Conservation (phyloP, 2,888 invertebrate species). For the Peribatodes rhomboidaria region DNA sequence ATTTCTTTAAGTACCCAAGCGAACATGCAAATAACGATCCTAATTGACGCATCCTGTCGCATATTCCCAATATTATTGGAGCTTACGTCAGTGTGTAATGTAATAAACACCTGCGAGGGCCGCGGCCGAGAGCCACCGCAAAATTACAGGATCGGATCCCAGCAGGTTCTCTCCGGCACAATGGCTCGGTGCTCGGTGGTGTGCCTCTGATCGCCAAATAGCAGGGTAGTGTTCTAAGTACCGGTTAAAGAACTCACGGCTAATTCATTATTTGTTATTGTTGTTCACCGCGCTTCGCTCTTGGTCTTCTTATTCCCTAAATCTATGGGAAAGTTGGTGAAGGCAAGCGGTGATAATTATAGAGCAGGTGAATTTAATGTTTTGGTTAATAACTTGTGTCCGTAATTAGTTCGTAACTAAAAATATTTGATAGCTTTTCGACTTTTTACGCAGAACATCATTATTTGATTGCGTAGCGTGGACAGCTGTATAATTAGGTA, state of each 20-base stretch:
- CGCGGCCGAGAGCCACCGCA: conserved; percentile 67
- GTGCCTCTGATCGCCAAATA: conserved; percentile 78
- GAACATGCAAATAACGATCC: conserved; percentile 44
- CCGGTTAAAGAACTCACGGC: conserved; percentile 60
- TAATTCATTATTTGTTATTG: conserved; percentile 41
- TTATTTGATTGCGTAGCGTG: too few relatives aligned
- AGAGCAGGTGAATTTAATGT: conserved; percentile 6
- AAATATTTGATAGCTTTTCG: background rate
- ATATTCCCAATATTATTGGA: conserved; percentile 57
- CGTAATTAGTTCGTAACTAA: background rate
- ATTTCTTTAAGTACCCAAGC: conserved; percentile 36
- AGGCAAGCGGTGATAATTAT: conserved; percentile 18
- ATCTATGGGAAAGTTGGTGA: conserved; percentile 14
- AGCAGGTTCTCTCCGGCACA: conserved; percentile 69
- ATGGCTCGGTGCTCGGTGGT: conserved; percentile 64
- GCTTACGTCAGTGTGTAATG: conserved; percentile 59
- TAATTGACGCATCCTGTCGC: conserved; percentile 57
- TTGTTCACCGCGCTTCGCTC: conserved; percentile 23
- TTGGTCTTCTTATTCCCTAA: conserved; percentile 2
- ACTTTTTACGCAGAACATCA: too few relatives aligned
- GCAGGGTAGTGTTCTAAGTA: conserved; percentile 80
- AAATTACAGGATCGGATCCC: conserved; percentile 76
- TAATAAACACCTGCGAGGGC: conserved; percentile 71
- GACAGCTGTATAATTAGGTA: too few relatives aligned
- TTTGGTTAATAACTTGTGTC: background rate